Conservation (phyloP, 2,797 vertebrate genomes). For the Choloepus didactylus region DNA sequence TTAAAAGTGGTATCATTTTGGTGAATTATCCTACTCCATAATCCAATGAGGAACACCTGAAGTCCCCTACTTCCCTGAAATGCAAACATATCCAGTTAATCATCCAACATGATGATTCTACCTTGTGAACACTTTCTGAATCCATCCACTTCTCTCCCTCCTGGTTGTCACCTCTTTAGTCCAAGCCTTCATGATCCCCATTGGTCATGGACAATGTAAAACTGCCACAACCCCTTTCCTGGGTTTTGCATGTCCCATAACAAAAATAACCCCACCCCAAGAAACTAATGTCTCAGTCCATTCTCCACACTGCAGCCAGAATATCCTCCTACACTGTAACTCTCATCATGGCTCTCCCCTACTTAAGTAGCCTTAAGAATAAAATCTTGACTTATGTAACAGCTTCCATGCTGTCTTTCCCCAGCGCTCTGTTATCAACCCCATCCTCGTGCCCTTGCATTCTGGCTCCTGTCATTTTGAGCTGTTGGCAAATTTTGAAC, state of each 20-base stretch:
- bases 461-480: not conserved
- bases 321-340: not conserved
- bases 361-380: not conserved
- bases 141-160: not conserved
- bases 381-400: not conserved
- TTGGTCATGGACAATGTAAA: not conserved
- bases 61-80: not conserved
- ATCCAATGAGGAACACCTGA: not conserved
- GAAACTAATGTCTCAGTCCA: not conserved
- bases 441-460: not conserved
- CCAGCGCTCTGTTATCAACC: fast-evolving
- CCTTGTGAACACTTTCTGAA: not conserved
- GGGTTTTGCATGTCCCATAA: not conserved
- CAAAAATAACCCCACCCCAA: not conserved
- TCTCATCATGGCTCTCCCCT: not conserved
- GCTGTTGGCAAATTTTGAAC: not conserved
- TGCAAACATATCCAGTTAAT: not conserved
- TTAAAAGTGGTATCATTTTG: not conserved
- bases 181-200: not conserved
- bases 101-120: not conserved
- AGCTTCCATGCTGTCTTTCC: not conserved
- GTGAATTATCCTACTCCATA: not conserved
- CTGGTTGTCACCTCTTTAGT: not conserved
- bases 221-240: not conserved
- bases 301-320: not conserved